Evolutionary conservation across 2,888 invertebrate genomes (phyloP).

Genomic region (Ochropleura leucogaster): DNA sequence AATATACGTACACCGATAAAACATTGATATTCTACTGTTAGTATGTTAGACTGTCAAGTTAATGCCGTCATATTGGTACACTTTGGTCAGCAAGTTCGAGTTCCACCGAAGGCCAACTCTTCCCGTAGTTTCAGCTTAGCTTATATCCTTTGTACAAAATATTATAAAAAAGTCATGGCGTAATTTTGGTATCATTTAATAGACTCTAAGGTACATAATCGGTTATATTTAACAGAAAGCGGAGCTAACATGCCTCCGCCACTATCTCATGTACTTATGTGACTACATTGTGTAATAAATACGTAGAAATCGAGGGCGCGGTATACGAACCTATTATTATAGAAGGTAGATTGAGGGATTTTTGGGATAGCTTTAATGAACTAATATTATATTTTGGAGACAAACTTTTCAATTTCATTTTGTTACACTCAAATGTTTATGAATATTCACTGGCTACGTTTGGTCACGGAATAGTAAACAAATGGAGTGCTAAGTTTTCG

Average conservation of each 20-base stretch:
- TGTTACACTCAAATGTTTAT: conserved; percentile 42
- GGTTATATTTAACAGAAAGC: conserved; percentile 57
- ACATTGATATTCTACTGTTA: conserved; percentile 62
- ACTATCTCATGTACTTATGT: conserved; percentile 43
- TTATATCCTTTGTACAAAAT: conserved; percentile 78
- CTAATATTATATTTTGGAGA: conserved; percentile 44
- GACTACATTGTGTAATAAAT: conserved; percentile 55
- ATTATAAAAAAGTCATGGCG: conserved; percentile 85
- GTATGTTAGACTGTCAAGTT: conserved; percentile 59
- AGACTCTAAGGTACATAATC: conserved; percentile 58
- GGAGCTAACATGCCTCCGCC: conserved; percentile 41
- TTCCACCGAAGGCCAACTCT: conserved; percentile 43
- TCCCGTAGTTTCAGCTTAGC: conserved; percentile 55
- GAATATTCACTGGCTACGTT: conserved; percentile 55
- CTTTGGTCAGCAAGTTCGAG: conserved; percentile 56
- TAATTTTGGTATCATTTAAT: conserved; percentile 74
- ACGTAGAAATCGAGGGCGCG: conserved; percentile 42
- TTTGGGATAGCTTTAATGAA: conserved; percentile 42
- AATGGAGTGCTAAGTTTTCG: conserved; percentile 29
- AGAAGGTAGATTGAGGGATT: conserved; percentile 47
- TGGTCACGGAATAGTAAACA: conserved; percentile 36
- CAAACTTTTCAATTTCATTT: conserved; percentile 17
- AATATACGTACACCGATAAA: conserved; percentile 64
- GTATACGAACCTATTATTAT: conserved; percentile 46
- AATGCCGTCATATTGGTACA: conserved; percentile 55